Evolutionary conservation across 1,140 invertebrate species (phyloP).

Genomic region (Trachelipus rathkii): DNA sequence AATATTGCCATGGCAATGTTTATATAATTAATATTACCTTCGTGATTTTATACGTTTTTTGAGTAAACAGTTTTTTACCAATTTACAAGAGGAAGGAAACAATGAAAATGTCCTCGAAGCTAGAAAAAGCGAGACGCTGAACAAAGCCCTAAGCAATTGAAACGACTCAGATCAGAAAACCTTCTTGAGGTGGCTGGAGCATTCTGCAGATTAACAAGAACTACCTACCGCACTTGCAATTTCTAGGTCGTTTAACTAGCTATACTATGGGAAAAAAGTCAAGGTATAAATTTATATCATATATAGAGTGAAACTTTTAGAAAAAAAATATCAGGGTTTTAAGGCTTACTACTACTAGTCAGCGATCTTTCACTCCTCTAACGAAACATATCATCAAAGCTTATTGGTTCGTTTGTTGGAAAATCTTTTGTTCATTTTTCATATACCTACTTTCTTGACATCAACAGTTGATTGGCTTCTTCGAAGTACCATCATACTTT

Average conservation of each 20-base stretch:
- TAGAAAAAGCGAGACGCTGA: slow-evolving; percentile 64
- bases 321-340: neutral
- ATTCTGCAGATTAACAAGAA: neutral
- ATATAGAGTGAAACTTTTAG: neutral
- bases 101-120: slow-evolving; percentile 68
- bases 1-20: too few species aligned
- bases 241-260: neutral
- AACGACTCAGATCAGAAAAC: slow-evolving; percentile 40
- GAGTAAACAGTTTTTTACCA: too few species aligned
- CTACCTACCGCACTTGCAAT: neutral
- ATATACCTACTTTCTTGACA: neutral
- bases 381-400: neutral
- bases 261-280: too few species aligned
- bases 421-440: neutral
- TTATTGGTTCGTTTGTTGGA: neutral
- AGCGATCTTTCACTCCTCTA: neutral
- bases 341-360: neutral
- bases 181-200: neutral
- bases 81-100: slow-evolving; percentile 57
- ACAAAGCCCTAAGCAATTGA: slow-evolving; percentile 44
- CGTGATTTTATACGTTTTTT: too few species aligned
- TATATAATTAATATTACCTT: too few species aligned
- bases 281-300: too few species aligned
- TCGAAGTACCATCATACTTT: neutral
- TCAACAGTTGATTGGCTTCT: neutral